Base-by-base conservation (phyloP, 2,888 invertebrate species). In the Trachelus troglodyta region DNA sequence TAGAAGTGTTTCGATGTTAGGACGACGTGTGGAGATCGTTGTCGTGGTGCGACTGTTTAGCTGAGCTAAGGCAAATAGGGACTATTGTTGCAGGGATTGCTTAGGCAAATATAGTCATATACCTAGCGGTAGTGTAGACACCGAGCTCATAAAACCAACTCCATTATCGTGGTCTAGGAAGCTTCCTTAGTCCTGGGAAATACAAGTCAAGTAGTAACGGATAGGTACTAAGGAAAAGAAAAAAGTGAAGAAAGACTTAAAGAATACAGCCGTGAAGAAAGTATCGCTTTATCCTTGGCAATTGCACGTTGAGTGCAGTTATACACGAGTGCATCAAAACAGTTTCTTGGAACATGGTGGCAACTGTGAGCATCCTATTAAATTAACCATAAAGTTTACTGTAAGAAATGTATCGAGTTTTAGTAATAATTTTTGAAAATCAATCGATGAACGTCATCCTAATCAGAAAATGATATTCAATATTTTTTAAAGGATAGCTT, bases 71-170 rank as follows among this genome's bases (percentile, higher is more conserved):
- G 56, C 23, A 56, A 56, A 56, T 23, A 56, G 56, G 23, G 56
- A 2, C 56, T 56, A 31, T 71, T 34, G 71, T 71, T 71, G 33
- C 71, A 23, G 34, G 71, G 31, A 71, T 71, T 31, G 4, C 71
- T 34, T 71, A 34, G 71, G 71, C 71, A 71, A 71, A 71, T 71
- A 71, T 33, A 71, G 71, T 34, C 71, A 33, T 34, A 15, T 34
- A 23, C 12, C 12, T 23, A 23, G 71, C 71, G 31, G 31, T 15
- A 71, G 31, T 31, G 71, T 33, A 71, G 71, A 30, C 12, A 9
- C 71, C 33, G 33, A 12, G 71, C 71, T 71, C 71, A 34, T 71
- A 71, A 71, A 71, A 71, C 69, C 12, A 56, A 75, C 68, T 68
- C 34, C 69, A 68, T 33, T 56, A 69, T 12, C 33, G 75, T 30